Evolutionary conservation across 1,140 invertebrate genomes (phyloP).

Genomic region (Limonius californicus): DNA sequence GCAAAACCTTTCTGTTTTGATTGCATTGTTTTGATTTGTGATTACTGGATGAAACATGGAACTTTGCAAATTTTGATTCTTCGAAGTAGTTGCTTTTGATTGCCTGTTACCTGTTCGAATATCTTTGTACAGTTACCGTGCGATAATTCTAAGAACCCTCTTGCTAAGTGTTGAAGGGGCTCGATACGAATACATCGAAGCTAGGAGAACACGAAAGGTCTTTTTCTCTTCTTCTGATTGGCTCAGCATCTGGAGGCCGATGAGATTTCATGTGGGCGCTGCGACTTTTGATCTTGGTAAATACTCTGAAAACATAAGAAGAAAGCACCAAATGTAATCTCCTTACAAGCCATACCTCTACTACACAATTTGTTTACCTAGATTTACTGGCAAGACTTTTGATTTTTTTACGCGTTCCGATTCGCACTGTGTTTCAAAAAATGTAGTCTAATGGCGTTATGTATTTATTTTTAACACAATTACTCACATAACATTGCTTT

Average conservation of each 20-base stretch:
- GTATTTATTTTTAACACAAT: too few relatives aligned
- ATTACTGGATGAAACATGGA: neutral
- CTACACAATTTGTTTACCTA: too few relatives aligned
- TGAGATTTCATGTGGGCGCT: conserved; percentile 98
- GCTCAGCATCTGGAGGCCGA: conserved; percentile 70
- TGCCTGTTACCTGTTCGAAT: conserved; percentile 20
- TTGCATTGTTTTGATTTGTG: conserved; percentile 10
- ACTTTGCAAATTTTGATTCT: conserved; percentile 15
- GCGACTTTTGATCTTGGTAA: conserved; percentile 95
- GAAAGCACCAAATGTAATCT: neutral
- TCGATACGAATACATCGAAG: conserved; percentile 44
- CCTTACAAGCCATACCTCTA: neutral
- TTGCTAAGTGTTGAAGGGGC: conserved; percentile 44
- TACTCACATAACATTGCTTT: too few relatives aligned
- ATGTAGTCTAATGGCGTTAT: too few relatives aligned
- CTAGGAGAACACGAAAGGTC: conserved; percentile 18
- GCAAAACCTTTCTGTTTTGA: conserved; percentile 19
- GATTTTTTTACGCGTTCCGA: too few relatives aligned
- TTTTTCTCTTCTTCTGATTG: conserved; percentile 44
- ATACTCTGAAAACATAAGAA: conserved; percentile 71
- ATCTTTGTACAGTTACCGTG: neutral
- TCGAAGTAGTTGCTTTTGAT: conserved; percentile 20
- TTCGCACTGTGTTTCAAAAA: too few relatives aligned
- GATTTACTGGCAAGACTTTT: neutral
- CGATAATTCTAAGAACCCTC: neutral